Base-by-base conservation (phyloP, 2,888 invertebrate genomes). In the Notodonta dromedarius region DNA sequence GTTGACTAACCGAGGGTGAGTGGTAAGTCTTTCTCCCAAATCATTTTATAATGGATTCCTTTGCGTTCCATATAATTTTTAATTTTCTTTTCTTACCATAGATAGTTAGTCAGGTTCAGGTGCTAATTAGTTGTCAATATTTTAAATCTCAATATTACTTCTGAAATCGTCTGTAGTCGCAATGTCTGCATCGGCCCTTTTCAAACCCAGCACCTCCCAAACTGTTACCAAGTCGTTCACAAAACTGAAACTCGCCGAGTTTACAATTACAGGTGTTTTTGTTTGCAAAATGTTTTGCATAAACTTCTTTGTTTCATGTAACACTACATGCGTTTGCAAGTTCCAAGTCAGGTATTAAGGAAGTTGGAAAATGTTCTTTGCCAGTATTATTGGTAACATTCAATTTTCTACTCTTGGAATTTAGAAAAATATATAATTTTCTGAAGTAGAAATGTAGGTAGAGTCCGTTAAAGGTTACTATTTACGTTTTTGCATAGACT, bases 231-330 rank as follows among this genome's bases (percentile, higher is more conserved):
- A 66, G 69, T 69, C 67, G 52, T 59, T 66, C 52, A 57, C 59
- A 54, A 57, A 63, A 24, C 53, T 60, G 58, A 53, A 67, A 67
- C 63, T 65, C 65, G 40, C 46, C 64, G 63, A 76, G 70, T 74
- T 77, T 77, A 79, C 73, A 80, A 78, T 82, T 80, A 81, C 82
- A 78, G 75, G 75, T 81, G 77, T 74, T 82, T 78, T 77, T 78
- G 79, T 80, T 80, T 66, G 69, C 58, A 66, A 76, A 79, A 78
- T 78, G 75, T 79, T 80, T 74, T 69, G 40, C 59, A 1, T 4
- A n/a, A 56, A 56, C 24, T 56, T 50, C 44, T 44, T 35, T 39
- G 57, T 57, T 50, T 48, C 14, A 5, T 50, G 50, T 35, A 57
- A 14, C 57, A 24, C 56, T 44, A 44, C 39, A 7, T 54, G 5